Evolutionary conservation across 2,113 vertebrate species (phyloP), one percentile per base, ranked within the genome.

Genomic region (Corydoras maculifer): DNA sequence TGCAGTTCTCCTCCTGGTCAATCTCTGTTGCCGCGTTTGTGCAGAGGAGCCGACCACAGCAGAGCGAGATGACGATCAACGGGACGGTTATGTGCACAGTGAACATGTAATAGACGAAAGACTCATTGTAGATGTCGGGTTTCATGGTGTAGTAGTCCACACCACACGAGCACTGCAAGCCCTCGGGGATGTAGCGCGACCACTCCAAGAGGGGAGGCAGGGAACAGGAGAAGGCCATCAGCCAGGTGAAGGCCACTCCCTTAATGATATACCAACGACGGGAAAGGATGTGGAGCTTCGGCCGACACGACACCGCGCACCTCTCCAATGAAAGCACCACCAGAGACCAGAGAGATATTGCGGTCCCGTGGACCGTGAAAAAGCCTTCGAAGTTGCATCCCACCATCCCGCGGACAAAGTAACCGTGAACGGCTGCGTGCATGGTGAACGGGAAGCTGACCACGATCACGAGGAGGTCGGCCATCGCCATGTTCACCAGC

Each of bases 141-240:
- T 88, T 90, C 57, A 86, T 80, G 0, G 92, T 94, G 76, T 94
- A 94, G 54, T 92, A 93, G 83, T 94, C 92, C 0, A 93, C 84
- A 58, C 93, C 93, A 0, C 93, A 94, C 0, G 93, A 94, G 78
- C 92, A 93, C 72, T 94, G 92, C 90, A 94, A 86, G 43, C 92
- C 92, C 74, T 94, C 93, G 0, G 93, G 92, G 78, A 94, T 92
- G 80, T 93, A 94, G 76, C 92, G 90, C 81, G 92, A 94, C 92
- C 92, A 94, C 77, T 92, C 92, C 0, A 86, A 18, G 0, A 94
- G 84, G 0, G 93, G 92, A 0, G 92, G 92, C 2, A 69, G 77
- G 0, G 92, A 89, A 0, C 92, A 94, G 0, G 92, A 80, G 83
- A 91, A 6, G 0, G 92, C 92, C 93, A 94, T 94, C 75, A 91